Evolutionary conservation across 2,113 vertebrate species (phyloP).

Genomic region (Galbula dea): DNA sequence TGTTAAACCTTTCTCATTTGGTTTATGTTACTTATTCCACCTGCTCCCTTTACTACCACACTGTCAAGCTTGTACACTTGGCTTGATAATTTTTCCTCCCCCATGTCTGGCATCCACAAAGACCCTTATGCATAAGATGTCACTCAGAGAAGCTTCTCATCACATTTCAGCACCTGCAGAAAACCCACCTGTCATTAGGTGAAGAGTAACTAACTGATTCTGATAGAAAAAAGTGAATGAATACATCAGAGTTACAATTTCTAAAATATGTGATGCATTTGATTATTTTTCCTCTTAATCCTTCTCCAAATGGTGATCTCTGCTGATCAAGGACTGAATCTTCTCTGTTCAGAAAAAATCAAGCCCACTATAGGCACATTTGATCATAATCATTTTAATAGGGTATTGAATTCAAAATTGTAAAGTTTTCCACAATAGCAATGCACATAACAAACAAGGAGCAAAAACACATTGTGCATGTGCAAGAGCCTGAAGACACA

Average conservation of each 20-base stretch:
- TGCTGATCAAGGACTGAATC: neutral
- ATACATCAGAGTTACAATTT: neutral
- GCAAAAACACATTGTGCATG: fast-evolving
- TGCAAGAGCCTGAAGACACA: neutral
- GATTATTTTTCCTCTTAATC: fast-evolving
- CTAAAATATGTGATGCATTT: neutral
- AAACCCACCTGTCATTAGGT: neutral
- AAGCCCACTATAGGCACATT: neutral
- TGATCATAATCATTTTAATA: neutral
- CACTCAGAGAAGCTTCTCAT: neutral
- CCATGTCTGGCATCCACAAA: neutral
- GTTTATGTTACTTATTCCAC: neutral
- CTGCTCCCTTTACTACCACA: neutral
- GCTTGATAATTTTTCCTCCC: neutral
- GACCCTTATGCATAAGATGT: neutral
- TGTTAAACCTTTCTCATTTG: neutral
- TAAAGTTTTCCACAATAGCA: neutral
- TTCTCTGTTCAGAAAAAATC: neutral
- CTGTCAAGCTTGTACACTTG: neutral
- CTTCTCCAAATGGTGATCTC: neutral
- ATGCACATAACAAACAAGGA: neutral
- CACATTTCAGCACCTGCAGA: neutral
- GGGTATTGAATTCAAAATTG: neutral
- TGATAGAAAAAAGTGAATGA: neutral
- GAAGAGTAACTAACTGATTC: neutral